Evolutionary conservation across 2,797 vertebrate genomes (phyloP), one percentile per base, ranked within the genome.

Genomic region (Apogon hyalosoma): DNA sequence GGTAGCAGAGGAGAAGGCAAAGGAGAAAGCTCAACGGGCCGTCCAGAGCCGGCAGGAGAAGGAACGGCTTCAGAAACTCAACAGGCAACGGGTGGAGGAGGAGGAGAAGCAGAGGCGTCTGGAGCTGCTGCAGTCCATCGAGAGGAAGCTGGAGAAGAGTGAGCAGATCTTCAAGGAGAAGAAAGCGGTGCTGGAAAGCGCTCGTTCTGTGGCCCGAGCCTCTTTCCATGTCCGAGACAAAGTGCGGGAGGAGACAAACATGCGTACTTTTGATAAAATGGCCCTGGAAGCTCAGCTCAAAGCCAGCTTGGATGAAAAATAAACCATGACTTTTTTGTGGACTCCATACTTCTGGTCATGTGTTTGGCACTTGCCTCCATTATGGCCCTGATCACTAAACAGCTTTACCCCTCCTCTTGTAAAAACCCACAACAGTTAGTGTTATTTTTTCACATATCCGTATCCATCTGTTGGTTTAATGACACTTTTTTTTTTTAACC

Each of bases 211-310:
- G 0, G 98, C 98, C 14, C 94, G 95, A 0, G 97, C 98, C 0
- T 99, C 98, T 8, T 99, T 99, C 75, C 97, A 99, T 0, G 96
- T 99, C 28, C 93, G 98, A 0, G 98, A 99, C 78, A 96, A 93
- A 73, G 98, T 99, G 8, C 93, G 98, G 0, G 96, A 97, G 79
- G 97, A 99, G 88, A 98, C 96, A 0, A 98, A 99, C 85, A 87
- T 76, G 67, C 96, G 98, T 31, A 98, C 98, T 0, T 99, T 99
- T 69, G 98, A 99, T 79, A 98, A 96, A 73, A 99, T 99, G 98
- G 97, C 94, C 28, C 92, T 97, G 4, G 98, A 99, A 69, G 98
- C 98, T 56, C 96, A 98, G 77, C 88, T 99, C 36, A 95, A 97
- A 45, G 96, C 97, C 80, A 95, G 90, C 68, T 91, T 99, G 62